Evolutionary conservation across 2,797 vertebrate species (phyloP), one percentile per base, ranked within the genome.

Genomic region (Myotis findleyi): DNA sequence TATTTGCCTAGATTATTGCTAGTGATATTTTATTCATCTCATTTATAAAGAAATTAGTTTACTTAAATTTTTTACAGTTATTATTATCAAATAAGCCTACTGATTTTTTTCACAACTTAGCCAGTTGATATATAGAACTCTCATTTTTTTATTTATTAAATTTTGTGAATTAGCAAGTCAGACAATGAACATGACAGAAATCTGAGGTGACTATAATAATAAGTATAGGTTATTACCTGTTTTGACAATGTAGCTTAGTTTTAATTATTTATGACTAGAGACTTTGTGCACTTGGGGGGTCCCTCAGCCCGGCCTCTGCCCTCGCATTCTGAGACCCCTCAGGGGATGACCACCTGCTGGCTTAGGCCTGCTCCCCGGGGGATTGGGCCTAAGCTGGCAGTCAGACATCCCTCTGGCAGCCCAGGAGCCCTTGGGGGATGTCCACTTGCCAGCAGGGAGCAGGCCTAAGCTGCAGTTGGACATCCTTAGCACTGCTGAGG

Each of bases 131-230:
- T 64, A 18, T 62, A 72, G 33, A 93, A 86, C 33, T 93, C 51
- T 91, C 55, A 49, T 51, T 79, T 87, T 87, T 93, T 92, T 10
- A 82, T 30, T 86, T 91, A 93, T 49, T 91, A 36, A 1, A 81
- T 82, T 59, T 88, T 94, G 3, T 92, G 13, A 88, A 79, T 91
- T 95, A 95, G 6, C 6, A 91, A 88, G 66, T 96, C 73, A 76
- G 30, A 85, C 94, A 93, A 92, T 36, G 38, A 93, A 77, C 18
- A 3, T 75, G 38, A 79, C 38, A 47, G 23, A 84, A 82, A 89
- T 95, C 14, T 1, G 5, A 76, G 44, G 21, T 77, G 20, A 73
- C 33, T 87, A 2, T 2, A 72, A 14, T 18, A 62, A 51, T 38
- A 53, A 92, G 13, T 16, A 88, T 18, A 68, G 10, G 76, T 90